Evolutionary conservation across 1,140 invertebrate genomes (phyloP), one percentile per base, ranked within the genome.

Genomic region (Leptopilina boulardi): DNA sequence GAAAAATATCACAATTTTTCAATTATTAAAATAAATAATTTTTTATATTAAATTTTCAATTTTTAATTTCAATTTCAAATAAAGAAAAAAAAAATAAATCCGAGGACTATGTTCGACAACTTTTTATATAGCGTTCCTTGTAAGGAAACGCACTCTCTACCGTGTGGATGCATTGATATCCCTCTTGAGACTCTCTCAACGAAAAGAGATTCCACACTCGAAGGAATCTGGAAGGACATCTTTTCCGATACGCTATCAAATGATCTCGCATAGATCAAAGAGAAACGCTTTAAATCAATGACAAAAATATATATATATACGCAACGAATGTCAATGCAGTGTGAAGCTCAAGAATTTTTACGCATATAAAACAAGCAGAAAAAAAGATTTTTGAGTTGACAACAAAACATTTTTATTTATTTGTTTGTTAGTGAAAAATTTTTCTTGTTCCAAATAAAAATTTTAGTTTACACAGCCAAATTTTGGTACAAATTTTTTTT

Each of bases 61-160:
- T n/a, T n/a, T n/a, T n/a, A 47, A 47, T 6, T 47, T 34, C 2
- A 34, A 34, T 34, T 34, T 2, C 2, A 34, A 34, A 6, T 34
- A 34, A 34, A 34, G 30, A 34, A 34, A 34, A 34, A 34, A 34
- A 34, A 6, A 34, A 34, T 3, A 34, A 2, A 34, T 3, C 6
- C 30, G 79, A 77, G 81, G 80, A 77, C 76, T 79, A 84, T 82
- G 86, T 82, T 83, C 77, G 73, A 79, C 81, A 80, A 84, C 83
- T 88, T 88, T 88, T 88, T 88, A 86, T 78, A 80, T 80, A 71
- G 78, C 80, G 80, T 83, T 82, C 84, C 86, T 84, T 87, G 83
- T n/a, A 86, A 86, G 81, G 85, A 84, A 80, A 82, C 30, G 30
- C 77, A 76, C 74, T 82, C 79, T 83, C 77, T 78, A 78, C 77